Evolutionary conservation across 2,113 vertebrate genomes (phyloP), one percentile per base, ranked within the genome.

Genomic region (Arothron firmamentum): DNA sequence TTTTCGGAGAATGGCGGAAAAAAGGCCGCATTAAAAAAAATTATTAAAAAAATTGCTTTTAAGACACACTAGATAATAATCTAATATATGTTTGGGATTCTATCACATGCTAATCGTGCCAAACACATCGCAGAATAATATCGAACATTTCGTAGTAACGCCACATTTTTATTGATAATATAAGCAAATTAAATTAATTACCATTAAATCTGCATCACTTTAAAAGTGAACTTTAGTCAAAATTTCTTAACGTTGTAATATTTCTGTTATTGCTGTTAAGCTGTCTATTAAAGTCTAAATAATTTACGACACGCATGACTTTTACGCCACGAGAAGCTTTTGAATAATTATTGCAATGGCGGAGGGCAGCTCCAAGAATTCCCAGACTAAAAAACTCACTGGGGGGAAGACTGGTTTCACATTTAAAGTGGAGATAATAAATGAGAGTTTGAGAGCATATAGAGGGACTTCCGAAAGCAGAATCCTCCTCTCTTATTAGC

Each of bases 351-450:
- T 56, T 25, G 68, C 2, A 31, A 72, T 72, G 73, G 72, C 62
- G 64, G 47, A 69, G 71, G 66, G 75, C 69, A 80, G 38, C 52
- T 28, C 15, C 42, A 56, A 67, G 74, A 82, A 79, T 74, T 61
- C 41, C 65, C 80, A 78, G 60, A 51, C 70, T 66, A 56, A 57
- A 74, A 74, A 81, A 83, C 14, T 42, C 75, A 75, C 74, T 17
- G 67, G 19, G 34, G 25, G 45, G 45, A 13, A 28, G 54, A 2
- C 57, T 18, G 54, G 49, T 53, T 49, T 52, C 74, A 42, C 61
- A n/a, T 69, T 59, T 67, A 72, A 76, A 67, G 75, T 50, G 70
- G 68, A 62, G 31, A 63, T 87, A 78, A 78, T 74, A 76, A 83
- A 83, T 85, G 74, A 78, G 53, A 77, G 71, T 78, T 74, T 68